Conservation (phyloP, 2,797 vertebrate genomes). For the Sarcophilus harrisii region DNA sequence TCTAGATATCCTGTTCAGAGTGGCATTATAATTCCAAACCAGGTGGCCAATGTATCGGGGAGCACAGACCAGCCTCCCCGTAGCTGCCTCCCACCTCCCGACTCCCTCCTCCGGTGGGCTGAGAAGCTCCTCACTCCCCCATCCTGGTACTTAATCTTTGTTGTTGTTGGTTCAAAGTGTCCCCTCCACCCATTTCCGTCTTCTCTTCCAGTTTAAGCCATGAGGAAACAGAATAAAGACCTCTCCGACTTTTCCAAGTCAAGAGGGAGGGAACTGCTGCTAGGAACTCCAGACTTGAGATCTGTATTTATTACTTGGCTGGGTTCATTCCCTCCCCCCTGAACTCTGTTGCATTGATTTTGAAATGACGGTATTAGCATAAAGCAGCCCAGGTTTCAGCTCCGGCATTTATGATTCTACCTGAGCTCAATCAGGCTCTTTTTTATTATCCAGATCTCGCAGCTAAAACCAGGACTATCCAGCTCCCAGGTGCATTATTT, state of each 20-base stretch:
- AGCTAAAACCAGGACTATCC: neutral
- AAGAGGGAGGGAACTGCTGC: neutral
- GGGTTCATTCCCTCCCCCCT: neutral
- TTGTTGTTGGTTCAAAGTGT: neutral
- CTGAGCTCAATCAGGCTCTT: accelerated
- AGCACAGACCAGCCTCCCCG: neutral
- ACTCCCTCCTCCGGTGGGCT: neutral
- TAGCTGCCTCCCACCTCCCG: neutral
- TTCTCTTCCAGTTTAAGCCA: neutral
- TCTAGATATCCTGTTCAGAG: neutral
- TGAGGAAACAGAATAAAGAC: neutral
- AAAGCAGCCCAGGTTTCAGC: neutral
- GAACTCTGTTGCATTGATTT: neutral
- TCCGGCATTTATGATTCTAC: neutral
- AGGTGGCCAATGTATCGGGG: neutral
- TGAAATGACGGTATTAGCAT: accelerated
- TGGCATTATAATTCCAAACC: neutral
- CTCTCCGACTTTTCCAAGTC: neutral
- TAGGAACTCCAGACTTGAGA: neutral
- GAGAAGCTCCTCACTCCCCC: neutral
- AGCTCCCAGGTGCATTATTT: neutral
- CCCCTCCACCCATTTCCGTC: neutral
- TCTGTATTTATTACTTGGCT: neutral
- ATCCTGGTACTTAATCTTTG: neutral
- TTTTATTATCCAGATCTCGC: neutral